Conservation (phyloP, 2,888 invertebrate genomes). For the Caenorhabditis becei region DNA sequence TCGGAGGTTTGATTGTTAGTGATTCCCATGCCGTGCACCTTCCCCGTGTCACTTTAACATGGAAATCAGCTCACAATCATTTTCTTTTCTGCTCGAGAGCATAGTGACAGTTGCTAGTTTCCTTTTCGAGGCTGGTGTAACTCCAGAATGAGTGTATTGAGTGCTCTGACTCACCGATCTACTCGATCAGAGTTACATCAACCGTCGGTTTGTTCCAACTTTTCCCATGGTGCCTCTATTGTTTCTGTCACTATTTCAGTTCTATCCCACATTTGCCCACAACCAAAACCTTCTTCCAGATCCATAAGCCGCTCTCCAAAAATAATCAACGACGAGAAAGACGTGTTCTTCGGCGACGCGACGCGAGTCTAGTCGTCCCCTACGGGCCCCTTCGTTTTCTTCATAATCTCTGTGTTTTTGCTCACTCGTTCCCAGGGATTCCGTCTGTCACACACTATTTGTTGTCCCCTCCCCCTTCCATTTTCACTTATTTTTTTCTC, state of each 20-base stretch:
- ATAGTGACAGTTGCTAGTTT: background rate
- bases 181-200: no score
- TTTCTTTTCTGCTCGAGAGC: background rate
- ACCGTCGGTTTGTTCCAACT: background rate
- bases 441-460: background rate
- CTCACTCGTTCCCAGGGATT: slow-evolving; percentile 31
- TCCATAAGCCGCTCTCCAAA: slow-evolving; percentile 77
- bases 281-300: slow-evolving; percentile 44
- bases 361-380: slow-evolving; percentile 72
- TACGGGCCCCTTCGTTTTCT: slow-evolving; percentile 16
- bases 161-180: no score
- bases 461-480: background rate
- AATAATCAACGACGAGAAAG: slow-evolving; percentile 70
- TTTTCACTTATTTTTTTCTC: slow-evolving; percentile 42
- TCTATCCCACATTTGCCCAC: background rate
- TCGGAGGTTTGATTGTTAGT: slow-evolving; percentile 68
- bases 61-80: slow-evolving; percentile 54
- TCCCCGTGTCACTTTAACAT: slow-evolving; percentile 45
- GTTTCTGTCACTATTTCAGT: no score
- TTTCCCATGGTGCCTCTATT: background rate
- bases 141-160: no score
- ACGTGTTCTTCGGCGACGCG: slow-evolving; percentile 73
- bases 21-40: slow-evolving; percentile 49
- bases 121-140: no score
- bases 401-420: slow-evolving; percentile 8